Percentiles rank a stretch among this genome's conserved stretches.
Evolutionary conservation across 2,797 vertebrate species (phyloP).

Genomic region (Tauraco hartlaubi): DNA sequence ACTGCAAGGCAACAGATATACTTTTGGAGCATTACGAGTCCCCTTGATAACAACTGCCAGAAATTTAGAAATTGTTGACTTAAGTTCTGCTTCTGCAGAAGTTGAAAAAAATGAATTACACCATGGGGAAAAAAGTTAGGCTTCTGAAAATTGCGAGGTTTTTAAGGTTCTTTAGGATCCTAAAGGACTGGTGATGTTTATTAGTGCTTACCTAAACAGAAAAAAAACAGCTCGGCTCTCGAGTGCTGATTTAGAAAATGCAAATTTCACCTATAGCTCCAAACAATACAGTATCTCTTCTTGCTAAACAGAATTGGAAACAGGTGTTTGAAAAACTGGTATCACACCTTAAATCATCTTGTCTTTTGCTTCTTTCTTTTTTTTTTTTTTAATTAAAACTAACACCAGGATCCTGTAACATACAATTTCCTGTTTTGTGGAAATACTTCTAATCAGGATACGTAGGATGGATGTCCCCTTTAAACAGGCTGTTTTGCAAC

Average conservation of each 20-base stretch:
- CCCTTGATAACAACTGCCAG: conserved; percentile 22
- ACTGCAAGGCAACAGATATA: background rate
- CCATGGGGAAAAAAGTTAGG: background rate
- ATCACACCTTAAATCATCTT: conserved; percentile 43
- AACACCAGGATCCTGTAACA: conserved; percentile 65
- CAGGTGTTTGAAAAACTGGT: conserved; percentile 47
- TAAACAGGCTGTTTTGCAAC: conserved; percentile 69
- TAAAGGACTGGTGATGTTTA: conserved; percentile 52
- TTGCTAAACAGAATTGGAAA: conserved; percentile 45
- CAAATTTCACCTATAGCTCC: conserved; percentile 3
- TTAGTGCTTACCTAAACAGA: background rate
- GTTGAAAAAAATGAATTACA: conserved; percentile 54
- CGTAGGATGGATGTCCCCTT: conserved; percentile 71
- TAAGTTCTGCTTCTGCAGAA: conserved; percentile 11
- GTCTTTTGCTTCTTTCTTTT: background rate
- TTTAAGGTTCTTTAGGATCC: conserved; percentile 22
- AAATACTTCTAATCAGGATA: conserved; percentile 77
- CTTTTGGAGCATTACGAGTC: background rate
- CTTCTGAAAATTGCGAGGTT: conserved; percentile 19
- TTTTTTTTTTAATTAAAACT: conserved; percentile 72
- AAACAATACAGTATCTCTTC: background rate
- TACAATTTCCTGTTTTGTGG: conserved; percentile 72
- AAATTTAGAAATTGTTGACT: conserved; percentile 32
- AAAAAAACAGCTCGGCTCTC: background rate
- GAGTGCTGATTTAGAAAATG: conserved; percentile 39